phyloP scores from a whole-genome alignment of 2,113 vertebrate genomes.

The Hippotragus niger region DNA sequence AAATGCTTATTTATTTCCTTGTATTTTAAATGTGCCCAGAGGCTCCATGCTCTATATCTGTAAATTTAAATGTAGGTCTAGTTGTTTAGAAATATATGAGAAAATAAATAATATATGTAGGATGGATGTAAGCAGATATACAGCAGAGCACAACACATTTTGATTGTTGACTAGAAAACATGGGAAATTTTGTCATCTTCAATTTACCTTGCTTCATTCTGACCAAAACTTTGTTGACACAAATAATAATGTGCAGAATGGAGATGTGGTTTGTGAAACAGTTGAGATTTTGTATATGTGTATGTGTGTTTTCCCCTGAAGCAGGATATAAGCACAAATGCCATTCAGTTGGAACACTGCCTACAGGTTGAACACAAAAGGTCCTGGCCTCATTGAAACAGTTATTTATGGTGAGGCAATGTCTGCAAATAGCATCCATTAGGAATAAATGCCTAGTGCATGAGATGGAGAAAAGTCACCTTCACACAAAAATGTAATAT shows the following conservation, averaged over 20 bases:
- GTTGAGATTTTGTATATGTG: constrained; percentile 3
- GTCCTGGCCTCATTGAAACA: constrained; percentile 67
- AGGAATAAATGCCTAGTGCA: constrained; percentile 43
- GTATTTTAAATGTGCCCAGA: constrained; percentile 55
- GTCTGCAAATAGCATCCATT: constrained; percentile 67
- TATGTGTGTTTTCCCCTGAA: constrained; percentile 63
- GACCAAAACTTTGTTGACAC: constrained; percentile 75
- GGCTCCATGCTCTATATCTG: constrained; percentile 26
- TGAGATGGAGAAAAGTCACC: constrained; percentile 41
- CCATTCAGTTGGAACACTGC: constrained; percentile 71
- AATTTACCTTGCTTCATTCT: constrained; percentile 68
- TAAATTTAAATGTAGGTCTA: constrained; percentile 59
- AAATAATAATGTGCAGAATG: constrained; percentile 76
- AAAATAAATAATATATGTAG: constrained; percentile 65
- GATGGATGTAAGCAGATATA: neutral
- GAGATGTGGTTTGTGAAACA: constrained; percentile 68
- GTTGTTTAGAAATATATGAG: constrained; percentile 66
- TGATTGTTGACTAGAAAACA: constrained; percentile 52
- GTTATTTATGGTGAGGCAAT: constrained; percentile 68
- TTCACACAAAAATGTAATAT: constrained; percentile 53
- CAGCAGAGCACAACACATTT: constrained; percentile 25
- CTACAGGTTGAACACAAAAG: constrained; percentile 61
- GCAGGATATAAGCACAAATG: constrained; percentile 74
- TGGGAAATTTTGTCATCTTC: constrained; percentile 73
- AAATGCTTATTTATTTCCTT: constrained; percentile 55